Base-by-base conservation (phyloP, 2,113 vertebrate species). In the Carettochelys insculpta region DNA sequence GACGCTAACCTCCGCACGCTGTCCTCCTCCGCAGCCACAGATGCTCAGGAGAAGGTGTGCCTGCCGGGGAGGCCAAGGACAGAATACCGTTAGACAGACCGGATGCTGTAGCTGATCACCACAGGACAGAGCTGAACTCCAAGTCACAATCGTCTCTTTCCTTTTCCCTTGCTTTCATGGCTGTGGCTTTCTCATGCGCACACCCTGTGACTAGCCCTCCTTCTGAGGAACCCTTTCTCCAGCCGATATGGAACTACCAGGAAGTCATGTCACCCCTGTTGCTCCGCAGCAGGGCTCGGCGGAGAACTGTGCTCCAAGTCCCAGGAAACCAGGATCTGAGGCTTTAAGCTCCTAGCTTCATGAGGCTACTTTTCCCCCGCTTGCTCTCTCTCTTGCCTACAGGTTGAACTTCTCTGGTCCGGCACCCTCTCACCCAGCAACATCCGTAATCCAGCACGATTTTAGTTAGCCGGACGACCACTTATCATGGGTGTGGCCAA, bases 31-130 rank as follows among this genome's bases (percentile, higher is more conserved):
- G 22, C 41, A 43, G 25, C 38, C 41, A 45, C 71, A 45, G 41
- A 25, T 27, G 25, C 71, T 73, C 12, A 27, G 41, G 25, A 11
- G 41, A 6, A 20, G 17, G 61, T 9, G 17, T n/a, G 31, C 38
- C 61, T 27, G 11, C 22, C 6, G 25, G 71, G 41, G 71, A 65
- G 34, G 34, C 19, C 34, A 38, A 10, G 34, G 17, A 38, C 9
- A 34, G 31, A 61, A 61, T 16, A 61, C 29, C 16, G 17, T 34
- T 34, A 31, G 31, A 31, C 58, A n/a, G 58, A 11, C 3, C 4
- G 20, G 25, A 13, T 0, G 0, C 53, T 41, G 11, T 16, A 25
- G 34, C 80, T 3, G 12, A 41, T 56, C 25, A n/a, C n/a, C 11
- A 34, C n/a, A 5, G 6, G 76, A 17, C 12, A 27, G 17, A 65